phyloP scores from a whole-genome alignment of 2,797 vertebrate genomes.

The Protosalanx chinensis region DNA sequence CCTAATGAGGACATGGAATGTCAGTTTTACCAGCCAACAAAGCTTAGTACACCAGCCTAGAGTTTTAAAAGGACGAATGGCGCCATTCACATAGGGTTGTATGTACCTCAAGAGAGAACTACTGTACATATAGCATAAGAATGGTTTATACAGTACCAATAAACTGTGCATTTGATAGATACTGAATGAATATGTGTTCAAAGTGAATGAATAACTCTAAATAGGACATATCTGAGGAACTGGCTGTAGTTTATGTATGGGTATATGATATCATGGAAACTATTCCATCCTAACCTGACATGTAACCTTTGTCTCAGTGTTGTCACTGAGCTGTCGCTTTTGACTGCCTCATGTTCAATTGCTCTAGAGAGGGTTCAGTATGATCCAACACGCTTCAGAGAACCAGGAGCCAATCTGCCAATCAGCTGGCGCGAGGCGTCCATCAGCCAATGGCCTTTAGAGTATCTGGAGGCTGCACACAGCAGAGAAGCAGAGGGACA shows the following conservation, averaged over 20 bases:
- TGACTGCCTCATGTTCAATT: background rate
- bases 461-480: constrained; percentile 18
- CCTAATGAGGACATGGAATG: background rate
- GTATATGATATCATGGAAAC: background rate
- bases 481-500: constrained; percentile 12
- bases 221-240: background rate
- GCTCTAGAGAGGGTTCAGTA: background rate
- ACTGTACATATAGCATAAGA: background rate
- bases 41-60: background rate
- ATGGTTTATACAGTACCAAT: background rate
- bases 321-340: too few species aligned
- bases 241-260: background rate
- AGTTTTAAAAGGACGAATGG: background rate
- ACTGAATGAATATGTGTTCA: background rate
- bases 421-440: constrained; percentile 20
- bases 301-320: too few species aligned
- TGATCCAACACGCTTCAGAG: constrained; percentile 9
- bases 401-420: background rate
- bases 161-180: background rate
- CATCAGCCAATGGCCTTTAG: constrained; percentile 26
- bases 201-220: background rate
- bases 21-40: background rate
- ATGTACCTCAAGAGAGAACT: background rate
- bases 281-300: background rate
- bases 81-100: background rate